Evolutionary conservation across 2,797 vertebrate genomes (phyloP).

Genomic region (Chelon labrosus): DNA sequence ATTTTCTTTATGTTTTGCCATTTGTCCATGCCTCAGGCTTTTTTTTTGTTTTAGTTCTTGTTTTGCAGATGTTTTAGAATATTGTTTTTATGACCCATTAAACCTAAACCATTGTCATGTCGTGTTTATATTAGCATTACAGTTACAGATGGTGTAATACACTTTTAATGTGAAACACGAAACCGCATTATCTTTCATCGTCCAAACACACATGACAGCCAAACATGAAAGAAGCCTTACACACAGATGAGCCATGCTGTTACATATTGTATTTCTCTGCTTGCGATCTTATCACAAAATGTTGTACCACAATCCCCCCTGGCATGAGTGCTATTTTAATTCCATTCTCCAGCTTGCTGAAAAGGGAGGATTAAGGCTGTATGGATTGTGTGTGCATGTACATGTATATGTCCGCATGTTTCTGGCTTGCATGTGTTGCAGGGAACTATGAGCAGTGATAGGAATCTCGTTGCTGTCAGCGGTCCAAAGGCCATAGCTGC

Average conservation of each 20-base stretch:
- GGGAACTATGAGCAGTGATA: conserved; percentile 67
- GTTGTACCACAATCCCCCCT: conserved; percentile 39
- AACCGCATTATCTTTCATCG: conserved; percentile 29
- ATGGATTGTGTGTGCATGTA: conserved; percentile 15
- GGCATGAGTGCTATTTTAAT: conserved; percentile 59
- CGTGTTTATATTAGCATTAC: conserved; percentile 3
- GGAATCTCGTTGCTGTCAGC: conserved; percentile 74
- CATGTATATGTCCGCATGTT: conserved; percentile 5
- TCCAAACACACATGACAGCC: background rate
- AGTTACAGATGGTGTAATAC: conserved; percentile 8
- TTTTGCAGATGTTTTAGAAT: no score
- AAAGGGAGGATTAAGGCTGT: conserved; percentile 64
- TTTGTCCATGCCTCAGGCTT: no score
- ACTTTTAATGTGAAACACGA: conserved; percentile 31
- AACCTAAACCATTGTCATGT: background rate
- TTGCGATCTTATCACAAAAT: conserved; percentile 64
- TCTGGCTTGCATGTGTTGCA: conserved; percentile 36
- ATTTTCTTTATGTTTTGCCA: background rate
- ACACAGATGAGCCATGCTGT: conserved; percentile 9
- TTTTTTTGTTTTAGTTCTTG: background rate
- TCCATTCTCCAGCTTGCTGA: conserved; percentile 63
- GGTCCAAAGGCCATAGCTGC: conserved; percentile 55
- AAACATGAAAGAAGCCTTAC: conserved; percentile 28
- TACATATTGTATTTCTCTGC: conserved; percentile 45
- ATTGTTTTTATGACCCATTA: conserved; percentile 10